Base-by-base conservation (phyloP, 2,888 invertebrate genomes). In the Cephalotes varians region DNA sequence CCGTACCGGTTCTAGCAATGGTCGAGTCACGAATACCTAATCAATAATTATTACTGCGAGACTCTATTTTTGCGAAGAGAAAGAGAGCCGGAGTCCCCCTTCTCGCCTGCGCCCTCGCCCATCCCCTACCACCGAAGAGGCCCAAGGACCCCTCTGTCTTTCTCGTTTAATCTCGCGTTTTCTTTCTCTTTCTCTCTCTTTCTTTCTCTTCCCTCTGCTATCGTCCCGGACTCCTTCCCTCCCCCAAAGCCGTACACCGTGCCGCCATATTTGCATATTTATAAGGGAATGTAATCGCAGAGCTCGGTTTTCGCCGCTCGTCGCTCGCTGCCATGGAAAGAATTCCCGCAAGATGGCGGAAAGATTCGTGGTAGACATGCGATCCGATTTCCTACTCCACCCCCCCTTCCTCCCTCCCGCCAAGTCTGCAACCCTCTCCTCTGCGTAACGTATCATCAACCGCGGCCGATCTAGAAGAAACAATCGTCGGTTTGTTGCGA, bases 211-310 rank as follows among this genome's bases (percentile, higher is more conserved):
- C 60, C 60, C n/a, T 72, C 76, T 25, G 86, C 86, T 80, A 85
- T 86, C 74, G 81, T 74, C 76, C 83, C 85, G 67, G 81, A 69
- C 81, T 83, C 83, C 71, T 84, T 83, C 86, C 83, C 82, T 87
- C 88, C 86, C n/a, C 88, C 85, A 85, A 88, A 87, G 83, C 86
- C 87, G 87, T 81, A 89, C 90, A 85, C 84, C 84, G 84, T 87
- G 90, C 91, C 91, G 88, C 90, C 87, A 91, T 92, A 94, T 94
- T 94, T 93, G 94, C 94, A 94, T 94, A 94, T 94, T 94, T 94
- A 94, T 94, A 94, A 94, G 94, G 93, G 93, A 94, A 93, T 92
- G 93, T 94, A 94, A 94, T 94, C 93, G 94, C 93, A 92, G 93
- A 92, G 88, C 92, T 93, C 91, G 93, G 91, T 94, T 94, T 94